Evolutionary conservation across 2,797 vertebrate species (phyloP), one percentile per base, ranked within the genome.

Genomic region (Tarsius wallacei): DNA sequence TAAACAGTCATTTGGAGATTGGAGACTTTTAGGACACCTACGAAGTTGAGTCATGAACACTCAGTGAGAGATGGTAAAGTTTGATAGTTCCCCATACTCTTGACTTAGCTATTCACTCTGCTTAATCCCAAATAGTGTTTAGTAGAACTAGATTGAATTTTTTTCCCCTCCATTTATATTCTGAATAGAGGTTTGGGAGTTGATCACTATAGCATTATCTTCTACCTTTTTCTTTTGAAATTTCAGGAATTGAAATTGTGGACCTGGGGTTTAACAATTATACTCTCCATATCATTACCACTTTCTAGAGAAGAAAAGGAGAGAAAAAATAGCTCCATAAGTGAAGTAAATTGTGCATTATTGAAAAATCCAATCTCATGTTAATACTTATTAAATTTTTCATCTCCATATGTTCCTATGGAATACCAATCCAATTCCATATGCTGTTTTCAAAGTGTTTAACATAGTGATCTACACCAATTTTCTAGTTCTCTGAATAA

Each of bases 21-120:
- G 15, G 19, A 71, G 47, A 78, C 51, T 94, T 93, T 22, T 17
- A 92, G 71, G 17, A 80, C 28, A 53, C 47, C 26, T 28, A 55
- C 68, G 5, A 51, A 21, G 1, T 21, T 55, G 49, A 95, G 5
- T 7, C 90, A 19, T 63, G 12, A 55, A 22, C 53, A 47, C 17
- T 33, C 5, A 21, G 42, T 33, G n/a, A 51, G 16, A 77, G n/a
- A 76, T 64, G 19, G 74, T 9, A 47, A 53, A 68, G 16, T 70
- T 42, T 21, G 1, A 12, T 6, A 26, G n/a, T 12, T 21, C 21
- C 1, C 2, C 9, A 36, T 0, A 0, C 42, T 85, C 10, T 22
- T 13, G 9, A 49, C 61, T n/a, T 21, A 31, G 81, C 42, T 24
- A 9, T 68, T 71, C 63, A 68, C 53, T 53, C 11, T 36, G 21